Conservation (phyloP, 2,113 vertebrate species). For the Tor tambroides region DNA sequence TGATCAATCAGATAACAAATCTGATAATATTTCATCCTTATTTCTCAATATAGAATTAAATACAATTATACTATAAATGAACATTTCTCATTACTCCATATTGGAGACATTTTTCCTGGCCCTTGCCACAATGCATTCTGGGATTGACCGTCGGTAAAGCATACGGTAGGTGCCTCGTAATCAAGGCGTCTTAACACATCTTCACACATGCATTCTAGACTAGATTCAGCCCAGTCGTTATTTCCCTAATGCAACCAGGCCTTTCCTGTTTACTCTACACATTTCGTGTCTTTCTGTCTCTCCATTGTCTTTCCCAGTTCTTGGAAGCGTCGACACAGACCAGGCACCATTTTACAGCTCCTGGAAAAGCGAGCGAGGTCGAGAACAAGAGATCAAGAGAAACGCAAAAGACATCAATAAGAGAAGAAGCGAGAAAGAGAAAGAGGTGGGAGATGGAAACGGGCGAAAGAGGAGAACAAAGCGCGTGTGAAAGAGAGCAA, state of each 20-base stretch:
- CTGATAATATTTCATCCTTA: too few relatives aligned
- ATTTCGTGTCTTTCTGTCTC: not conserved
- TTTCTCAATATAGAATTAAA: too few relatives aligned
- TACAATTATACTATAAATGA: too few relatives aligned
- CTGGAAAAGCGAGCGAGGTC: constrained; percentile 58
- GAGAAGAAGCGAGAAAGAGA: not conserved
- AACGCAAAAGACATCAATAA: constrained; percentile 41
- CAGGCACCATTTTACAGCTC: constrained; percentile 44
- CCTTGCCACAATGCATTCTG: not conserved
- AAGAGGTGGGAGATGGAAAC: not conserved
- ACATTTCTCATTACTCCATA: not conserved
- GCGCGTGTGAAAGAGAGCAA: constrained; percentile 10
- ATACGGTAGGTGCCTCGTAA: not conserved
- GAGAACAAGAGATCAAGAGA: constrained; percentile 50
- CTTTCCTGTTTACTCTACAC: not conserved
- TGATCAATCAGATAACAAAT: too few relatives aligned
- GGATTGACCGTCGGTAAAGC: too few relatives aligned
- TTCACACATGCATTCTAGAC: not conserved
- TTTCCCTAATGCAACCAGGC: constrained; percentile 15
- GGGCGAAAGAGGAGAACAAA: constrained; percentile 28
- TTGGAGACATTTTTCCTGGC: not conserved
- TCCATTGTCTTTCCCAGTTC: constrained; percentile 34
- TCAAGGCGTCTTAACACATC: too few relatives aligned
- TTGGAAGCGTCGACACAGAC: not conserved
- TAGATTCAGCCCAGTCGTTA: not conserved